phyloP scores from a whole-genome alignment of 2,797 vertebrate species.

The Delichon dasypus region DNA sequence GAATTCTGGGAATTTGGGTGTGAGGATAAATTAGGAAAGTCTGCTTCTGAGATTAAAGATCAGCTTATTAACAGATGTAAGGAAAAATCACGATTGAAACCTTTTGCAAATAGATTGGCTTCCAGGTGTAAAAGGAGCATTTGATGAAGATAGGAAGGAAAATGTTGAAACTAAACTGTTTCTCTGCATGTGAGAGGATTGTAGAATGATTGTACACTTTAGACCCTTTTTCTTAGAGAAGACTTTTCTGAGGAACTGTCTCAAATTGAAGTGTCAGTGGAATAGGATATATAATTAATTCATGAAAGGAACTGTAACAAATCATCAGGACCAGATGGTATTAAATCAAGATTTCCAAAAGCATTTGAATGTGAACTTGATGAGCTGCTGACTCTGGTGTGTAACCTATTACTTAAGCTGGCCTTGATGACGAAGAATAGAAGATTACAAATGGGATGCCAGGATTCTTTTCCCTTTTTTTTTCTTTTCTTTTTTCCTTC shows the following conservation, averaged over 20 bases:
- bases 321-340: conserved; percentile 49
- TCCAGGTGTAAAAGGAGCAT: background rate
- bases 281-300: conserved; percentile 65
- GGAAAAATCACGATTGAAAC: background rate
- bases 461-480: background rate
- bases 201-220: background rate
- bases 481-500: background rate
- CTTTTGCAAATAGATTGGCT: background rate
- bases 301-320: conserved; percentile 50
- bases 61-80: background rate
- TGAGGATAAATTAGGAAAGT: background rate
- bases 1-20: background rate
- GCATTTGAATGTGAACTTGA: conserved; percentile 64
- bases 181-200: background rate
- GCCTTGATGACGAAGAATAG: conserved; percentile 15
- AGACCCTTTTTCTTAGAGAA: conserved; percentile 8
- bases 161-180: background rate
- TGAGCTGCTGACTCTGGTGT: conserved; percentile 32
- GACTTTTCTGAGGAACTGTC: conserved; percentile 37
- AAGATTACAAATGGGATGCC: conserved; percentile 23
- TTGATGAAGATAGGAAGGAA: background rate
- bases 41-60: background rate
- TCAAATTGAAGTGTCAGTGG: conserved; percentile 60
- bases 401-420: conserved; percentile 55
- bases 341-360: conserved; percentile 63